phyloP scores from a whole-genome alignment of 2,888 invertebrate genomes.

The Alcis repandata region DNA sequence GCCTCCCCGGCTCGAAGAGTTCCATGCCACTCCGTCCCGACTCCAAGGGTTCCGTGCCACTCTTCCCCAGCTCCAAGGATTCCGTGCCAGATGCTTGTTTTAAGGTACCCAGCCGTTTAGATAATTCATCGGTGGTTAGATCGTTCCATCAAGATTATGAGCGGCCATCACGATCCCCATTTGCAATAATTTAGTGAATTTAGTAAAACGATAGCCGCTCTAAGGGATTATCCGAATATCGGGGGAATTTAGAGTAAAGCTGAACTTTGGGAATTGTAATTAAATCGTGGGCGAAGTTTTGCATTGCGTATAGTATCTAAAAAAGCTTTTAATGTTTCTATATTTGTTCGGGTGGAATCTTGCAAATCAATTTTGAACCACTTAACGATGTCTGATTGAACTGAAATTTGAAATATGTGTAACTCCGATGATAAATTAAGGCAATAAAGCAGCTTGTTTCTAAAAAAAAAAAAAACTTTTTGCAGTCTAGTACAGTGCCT shows the following conservation, averaged over 20 bases:
- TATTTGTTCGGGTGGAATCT: too few relatives aligned
- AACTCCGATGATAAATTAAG: too few relatives aligned
- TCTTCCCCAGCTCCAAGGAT: not conserved
- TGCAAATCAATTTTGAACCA: too few relatives aligned
- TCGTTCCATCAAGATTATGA: conserved; percentile 24
- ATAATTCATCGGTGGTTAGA: conserved; percentile 23
- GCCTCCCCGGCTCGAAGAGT: too few relatives aligned
- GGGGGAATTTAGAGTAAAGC: not conserved
- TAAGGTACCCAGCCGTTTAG: conserved; percentile 16
- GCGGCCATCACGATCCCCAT: conserved; percentile 19
- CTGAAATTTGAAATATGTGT: too few relatives aligned
- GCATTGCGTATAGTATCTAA: too few relatives aligned
- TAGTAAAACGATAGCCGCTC: conserved; percentile 8
- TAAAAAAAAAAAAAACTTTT: too few relatives aligned
- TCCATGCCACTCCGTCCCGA: too few relatives aligned
- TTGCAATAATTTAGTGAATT: conserved; percentile 30
- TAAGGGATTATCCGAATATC: conserved; percentile 1
- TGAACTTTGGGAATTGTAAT: not conserved
- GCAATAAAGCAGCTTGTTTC: too few relatives aligned
- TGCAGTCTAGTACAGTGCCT: too few relatives aligned
- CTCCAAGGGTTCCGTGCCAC: not conserved
- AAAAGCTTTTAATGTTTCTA: too few relatives aligned
- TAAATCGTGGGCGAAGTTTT: not conserved
- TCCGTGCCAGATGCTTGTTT: conserved; percentile 8
- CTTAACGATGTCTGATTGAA: too few relatives aligned